Evolutionary conservation across 2,888 invertebrate genomes (phyloP).

Genomic region (Campoplex capitator): DNA sequence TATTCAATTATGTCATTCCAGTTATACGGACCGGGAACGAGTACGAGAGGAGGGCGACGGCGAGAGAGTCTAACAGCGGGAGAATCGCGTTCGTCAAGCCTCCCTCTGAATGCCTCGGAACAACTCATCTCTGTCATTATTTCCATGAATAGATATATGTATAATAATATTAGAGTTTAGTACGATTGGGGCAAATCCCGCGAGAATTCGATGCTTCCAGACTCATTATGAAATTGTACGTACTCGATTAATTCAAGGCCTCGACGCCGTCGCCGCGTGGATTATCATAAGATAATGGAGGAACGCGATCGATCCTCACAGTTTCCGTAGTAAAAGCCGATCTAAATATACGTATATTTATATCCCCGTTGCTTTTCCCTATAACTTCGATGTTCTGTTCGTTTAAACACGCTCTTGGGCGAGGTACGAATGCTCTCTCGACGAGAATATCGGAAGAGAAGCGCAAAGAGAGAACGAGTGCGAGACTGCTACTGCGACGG

Average conservation of each 20-base stretch:
- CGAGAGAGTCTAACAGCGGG: constrained; percentile 15
- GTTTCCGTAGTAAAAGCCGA: constrained; percentile 34
- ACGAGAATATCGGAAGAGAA: constrained; percentile 51
- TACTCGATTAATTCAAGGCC: constrained; percentile 83
- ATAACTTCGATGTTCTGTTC: constrained; percentile 59
- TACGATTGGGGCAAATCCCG: constrained; percentile 65
- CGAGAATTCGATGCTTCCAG: constrained; percentile 72
- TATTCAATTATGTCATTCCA: constrained; percentile 84
- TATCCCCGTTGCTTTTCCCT: constrained; percentile 29
- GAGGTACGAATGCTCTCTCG: constrained; percentile 47
- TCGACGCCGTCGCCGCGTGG: constrained; percentile 74
- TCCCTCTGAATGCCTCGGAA: constrained; percentile 50
- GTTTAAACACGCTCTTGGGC: constrained; percentile 48
- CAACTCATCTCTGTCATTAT: constrained; percentile 46
- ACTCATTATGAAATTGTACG: constrained; percentile 83
- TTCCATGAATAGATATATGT: constrained; percentile 60
- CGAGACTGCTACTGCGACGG: constrained; percentile 16
- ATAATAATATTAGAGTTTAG: constrained; percentile 63
- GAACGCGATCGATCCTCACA: constrained; percentile 62
- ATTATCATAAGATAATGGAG: constrained; percentile 83
- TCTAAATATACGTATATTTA: constrained; percentile 15
- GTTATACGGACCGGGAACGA: constrained; percentile 79
- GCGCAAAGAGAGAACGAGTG: constrained; percentile 18
- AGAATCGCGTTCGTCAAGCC: constrained; percentile 49
- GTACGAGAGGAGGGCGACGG: constrained; percentile 11